These are phyloP conservation scores for Phrynosoma blainvillii DNA, from an alignment of 2,113 vertebrate genomes.

Conservation along the genomic window DNA sequence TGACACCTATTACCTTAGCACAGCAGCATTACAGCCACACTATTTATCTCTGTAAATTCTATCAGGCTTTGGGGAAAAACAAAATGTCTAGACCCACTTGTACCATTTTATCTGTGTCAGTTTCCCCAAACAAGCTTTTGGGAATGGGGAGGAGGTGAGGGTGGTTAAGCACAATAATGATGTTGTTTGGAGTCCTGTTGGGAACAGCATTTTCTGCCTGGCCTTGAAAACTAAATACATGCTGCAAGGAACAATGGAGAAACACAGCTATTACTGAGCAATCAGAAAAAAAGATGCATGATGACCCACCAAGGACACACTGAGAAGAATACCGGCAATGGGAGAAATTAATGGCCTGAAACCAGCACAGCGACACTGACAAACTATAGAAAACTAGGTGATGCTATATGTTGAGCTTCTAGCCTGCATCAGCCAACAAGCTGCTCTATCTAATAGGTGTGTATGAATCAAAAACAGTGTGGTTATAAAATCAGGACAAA, in stretches of 20 bases:
- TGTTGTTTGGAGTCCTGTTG: conserved; percentile 12
- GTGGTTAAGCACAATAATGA: neutral
- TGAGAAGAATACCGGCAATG: conserved; percentile 13
- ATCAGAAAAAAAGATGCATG: conserved; percentile 14
- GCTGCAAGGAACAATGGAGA: conserved; percentile 4
- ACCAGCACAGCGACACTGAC: neutral
- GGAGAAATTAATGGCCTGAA: conserved; percentile 16
- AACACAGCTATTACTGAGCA: neutral
- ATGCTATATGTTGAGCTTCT: neutral
- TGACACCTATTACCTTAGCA: neutral
- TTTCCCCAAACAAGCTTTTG: neutral
- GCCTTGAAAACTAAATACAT: neutral
- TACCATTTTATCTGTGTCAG: conserved; percentile 11
- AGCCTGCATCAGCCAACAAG: neutral
- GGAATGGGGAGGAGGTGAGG: neutral
- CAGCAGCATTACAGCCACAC: neutral
- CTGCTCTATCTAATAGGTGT: neutral
- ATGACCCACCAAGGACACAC: conserved; percentile 10
- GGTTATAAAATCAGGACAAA: neutral
- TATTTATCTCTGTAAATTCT: neutral
- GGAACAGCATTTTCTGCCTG: neutral
- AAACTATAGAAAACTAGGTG: conserved; percentile 6
- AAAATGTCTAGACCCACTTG: neutral
- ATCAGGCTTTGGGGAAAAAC: neutral
- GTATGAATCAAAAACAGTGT: neutral